These are phyloP conservation scores for Pterocles burchelli DNA, from an alignment of 2,113 vertebrate species.

Conservation along the genomic window DNA sequence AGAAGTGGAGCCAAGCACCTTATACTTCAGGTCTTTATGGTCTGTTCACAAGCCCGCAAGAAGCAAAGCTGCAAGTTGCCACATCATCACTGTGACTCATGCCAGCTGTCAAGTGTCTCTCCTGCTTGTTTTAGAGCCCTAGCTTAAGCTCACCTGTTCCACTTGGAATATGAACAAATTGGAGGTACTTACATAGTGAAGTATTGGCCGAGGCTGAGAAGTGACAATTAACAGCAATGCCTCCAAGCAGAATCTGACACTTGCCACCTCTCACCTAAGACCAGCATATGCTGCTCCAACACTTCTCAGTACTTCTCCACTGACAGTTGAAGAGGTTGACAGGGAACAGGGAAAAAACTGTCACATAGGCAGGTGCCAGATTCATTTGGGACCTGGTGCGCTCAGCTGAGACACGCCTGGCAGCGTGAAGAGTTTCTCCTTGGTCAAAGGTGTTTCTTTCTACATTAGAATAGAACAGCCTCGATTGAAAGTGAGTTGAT, in stretches of 20 bases:
- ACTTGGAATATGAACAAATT: background rate
- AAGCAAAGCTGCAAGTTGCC: background rate
- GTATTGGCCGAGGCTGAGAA: background rate
- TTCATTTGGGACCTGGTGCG: background rate
- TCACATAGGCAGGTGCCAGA: background rate
- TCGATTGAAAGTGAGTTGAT: background rate
- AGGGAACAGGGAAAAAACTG: background rate
- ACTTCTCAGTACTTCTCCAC: background rate
- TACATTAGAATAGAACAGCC: background rate
- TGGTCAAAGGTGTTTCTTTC: background rate
- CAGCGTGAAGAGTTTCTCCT: background rate
- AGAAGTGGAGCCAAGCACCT: background rate
- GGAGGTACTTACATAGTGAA: background rate
- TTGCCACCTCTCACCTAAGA: background rate
- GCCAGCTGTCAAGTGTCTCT: background rate
- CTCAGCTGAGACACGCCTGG: background rate
- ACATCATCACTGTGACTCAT: background rate
- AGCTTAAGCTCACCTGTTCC: background rate
- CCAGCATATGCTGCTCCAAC: background rate
- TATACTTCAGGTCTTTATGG: background rate
- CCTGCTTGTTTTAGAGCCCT: background rate
- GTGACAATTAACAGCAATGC: background rate
- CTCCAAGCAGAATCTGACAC: background rate
- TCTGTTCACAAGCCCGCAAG: background rate
- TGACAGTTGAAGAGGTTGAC: background rate